phyloP scores from a whole-genome alignment of 2,797 vertebrate genomes.

The Ctenosaura bakeri region DNA sequence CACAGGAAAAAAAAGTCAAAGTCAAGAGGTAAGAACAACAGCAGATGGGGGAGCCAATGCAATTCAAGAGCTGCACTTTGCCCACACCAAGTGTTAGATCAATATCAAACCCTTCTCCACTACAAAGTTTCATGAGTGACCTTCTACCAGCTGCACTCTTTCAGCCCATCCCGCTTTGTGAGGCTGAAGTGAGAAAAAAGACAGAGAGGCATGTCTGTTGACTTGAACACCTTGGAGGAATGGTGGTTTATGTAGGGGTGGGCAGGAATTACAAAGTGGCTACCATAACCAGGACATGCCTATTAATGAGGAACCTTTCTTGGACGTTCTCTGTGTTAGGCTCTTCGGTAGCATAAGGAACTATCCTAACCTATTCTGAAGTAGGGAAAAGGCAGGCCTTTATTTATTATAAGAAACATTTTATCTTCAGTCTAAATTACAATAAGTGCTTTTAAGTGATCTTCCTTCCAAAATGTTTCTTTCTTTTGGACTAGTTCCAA shows the following conservation, averaged over 20 bases:
- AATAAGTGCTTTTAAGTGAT: conserved; percentile 15
- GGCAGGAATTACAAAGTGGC: background rate
- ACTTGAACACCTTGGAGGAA: background rate
- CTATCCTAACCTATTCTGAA: background rate
- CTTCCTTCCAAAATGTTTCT: conserved; percentile 2
- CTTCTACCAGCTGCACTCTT: background rate
- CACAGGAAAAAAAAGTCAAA: too few species aligned
- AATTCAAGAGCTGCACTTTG: too few species aligned
- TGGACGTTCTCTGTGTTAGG: background rate
- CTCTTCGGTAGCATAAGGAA: background rate
- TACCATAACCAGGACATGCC: too few species aligned
- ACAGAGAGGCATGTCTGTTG: background rate
- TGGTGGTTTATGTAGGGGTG: background rate
- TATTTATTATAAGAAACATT: conserved; percentile 8
- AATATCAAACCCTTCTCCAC: background rate
- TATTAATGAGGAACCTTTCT: background rate
- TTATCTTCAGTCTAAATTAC: conserved; percentile 3
- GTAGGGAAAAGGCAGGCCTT: background rate
- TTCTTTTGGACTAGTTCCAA: conserved; percentile 10
- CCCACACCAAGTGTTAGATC: background rate
- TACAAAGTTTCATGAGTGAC: background rate
- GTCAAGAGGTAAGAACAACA: too few species aligned
- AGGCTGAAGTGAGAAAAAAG: background rate
- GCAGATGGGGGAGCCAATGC: too few species aligned
- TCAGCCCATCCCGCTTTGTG: background rate